phyloP scores from a whole-genome alignment of 2,797 vertebrate species.

The Muscicapa comitata region DNA sequence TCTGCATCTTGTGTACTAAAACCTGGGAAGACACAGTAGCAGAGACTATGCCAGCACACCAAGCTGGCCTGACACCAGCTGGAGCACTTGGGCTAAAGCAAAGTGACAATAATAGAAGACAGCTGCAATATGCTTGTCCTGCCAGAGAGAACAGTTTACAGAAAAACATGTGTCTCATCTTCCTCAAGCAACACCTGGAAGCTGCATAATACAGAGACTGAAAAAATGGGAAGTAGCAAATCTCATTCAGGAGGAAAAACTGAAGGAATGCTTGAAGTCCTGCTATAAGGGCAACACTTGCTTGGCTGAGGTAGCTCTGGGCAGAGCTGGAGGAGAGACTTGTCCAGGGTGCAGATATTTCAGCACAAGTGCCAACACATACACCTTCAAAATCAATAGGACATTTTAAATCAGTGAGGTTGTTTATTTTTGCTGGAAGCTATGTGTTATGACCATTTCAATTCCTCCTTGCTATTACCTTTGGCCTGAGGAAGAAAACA shows the following conservation, averaged over 20 bases:
- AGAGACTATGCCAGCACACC: neutral
- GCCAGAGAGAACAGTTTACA: neutral
- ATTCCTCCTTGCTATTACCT: neutral
- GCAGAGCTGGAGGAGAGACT: neutral
- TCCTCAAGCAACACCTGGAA: neutral
- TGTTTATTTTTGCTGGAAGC: slow-evolving; percentile 34
- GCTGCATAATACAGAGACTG: neutral
- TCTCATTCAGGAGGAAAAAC: neutral
- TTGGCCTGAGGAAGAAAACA: neutral
- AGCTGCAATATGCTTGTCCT: neutral
- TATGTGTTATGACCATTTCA: neutral
- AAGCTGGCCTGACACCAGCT: neutral
- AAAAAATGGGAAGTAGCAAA: neutral
- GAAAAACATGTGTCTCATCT: neutral
- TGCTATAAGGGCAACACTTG: neutral
- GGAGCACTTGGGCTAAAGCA: neutral
- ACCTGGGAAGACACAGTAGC: neutral
- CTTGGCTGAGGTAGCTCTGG: neutral
- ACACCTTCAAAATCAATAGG: neutral
- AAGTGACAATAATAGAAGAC: neutral
- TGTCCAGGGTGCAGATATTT: neutral
- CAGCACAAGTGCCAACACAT: neutral
- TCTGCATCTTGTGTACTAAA: neutral
- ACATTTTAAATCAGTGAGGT: neutral
- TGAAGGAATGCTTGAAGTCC: neutral